Conservation (phyloP, 2,797 vertebrate species). For the Sebastes variabilis region DNA sequence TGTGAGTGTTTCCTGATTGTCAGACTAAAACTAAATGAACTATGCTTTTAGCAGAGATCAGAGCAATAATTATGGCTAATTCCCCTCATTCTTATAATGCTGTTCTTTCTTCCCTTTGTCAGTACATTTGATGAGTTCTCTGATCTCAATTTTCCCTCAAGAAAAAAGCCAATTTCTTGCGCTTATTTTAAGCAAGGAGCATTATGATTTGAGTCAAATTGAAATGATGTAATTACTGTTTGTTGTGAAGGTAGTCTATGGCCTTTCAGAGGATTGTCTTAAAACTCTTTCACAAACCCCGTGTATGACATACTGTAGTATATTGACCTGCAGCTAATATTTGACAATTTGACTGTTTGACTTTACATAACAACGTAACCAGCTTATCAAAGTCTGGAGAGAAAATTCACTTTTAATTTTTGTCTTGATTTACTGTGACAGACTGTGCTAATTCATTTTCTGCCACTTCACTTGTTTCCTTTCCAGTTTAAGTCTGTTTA, state of each 20-base stretch:
- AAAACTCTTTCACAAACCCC: neutral
- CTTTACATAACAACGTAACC: neutral
- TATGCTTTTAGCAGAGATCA: neutral
- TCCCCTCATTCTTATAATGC: neutral
- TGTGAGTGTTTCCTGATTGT: neutral
- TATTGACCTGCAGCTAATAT: neutral
- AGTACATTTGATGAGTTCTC: neutral
- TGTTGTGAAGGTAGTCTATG: neutral
- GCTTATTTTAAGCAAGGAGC: neutral
- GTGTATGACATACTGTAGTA: neutral
- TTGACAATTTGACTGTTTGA: neutral
- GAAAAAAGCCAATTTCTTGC: neutral
- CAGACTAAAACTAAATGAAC: neutral
- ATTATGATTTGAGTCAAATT: neutral
- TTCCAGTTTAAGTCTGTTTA: neutral
- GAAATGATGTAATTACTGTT: neutral
- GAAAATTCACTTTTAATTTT: neutral
- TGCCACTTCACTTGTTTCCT: neutral
- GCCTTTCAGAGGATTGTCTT: neutral
- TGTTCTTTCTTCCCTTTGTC: neutral
- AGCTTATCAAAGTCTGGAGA: neutral
- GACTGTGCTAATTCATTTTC: neutral
- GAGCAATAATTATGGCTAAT: neutral
- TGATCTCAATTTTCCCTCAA: neutral
- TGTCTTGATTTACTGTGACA: neutral